Base-by-base conservation (phyloP, 2,797 vertebrate genomes). In the Menidia menidia region DNA sequence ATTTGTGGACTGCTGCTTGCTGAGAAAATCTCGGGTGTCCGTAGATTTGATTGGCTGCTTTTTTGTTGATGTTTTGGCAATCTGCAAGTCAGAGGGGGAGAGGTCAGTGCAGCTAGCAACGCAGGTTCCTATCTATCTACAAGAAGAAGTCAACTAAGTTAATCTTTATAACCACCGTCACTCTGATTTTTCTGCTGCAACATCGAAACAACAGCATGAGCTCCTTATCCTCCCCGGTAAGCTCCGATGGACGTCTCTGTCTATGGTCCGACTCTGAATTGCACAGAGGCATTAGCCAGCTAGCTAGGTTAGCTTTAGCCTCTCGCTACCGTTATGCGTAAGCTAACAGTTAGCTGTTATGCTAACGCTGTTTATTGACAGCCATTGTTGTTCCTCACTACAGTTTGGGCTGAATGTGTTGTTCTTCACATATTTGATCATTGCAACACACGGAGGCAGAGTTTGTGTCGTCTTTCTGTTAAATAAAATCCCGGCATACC, bases 351-450 rank as follows among this genome's bases (percentile, higher is more conserved):
- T 89, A 84, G 85, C 78, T 39, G 12, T 12, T 12, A 42, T 71
- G 90, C 91, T 92, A 90, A 81, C 78, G 50, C 6, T 58, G 79
- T 81, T 84, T 89, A 80, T 85, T 88, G 75, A 88, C 77, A 83
- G 25, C 12, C 35, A 7, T 25, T 31, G 19, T 43, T 51, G 63
- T 45, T 47, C 5, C 39, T 33, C 44, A 64, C 0, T 39, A 71
- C 64, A 72, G 48, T 53, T 16, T 0, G 2, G 9, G 0, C 3
- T 33, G 32, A 31, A 41, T 45, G 52, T 71, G 69, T 75, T 50
- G 3, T 3, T 2, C 9, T 39, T 18, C 54, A 53, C 42, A 31
- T 33, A 9, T 1, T 51, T 16, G 4, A 18, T 32, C 15, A 18
- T 18, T 25, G 0, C 33, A 2, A 3, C 3, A 2, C 60, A 43